These are phyloP conservation scores for Sminthurides bifidus DNA, from an alignment of 1,140 invertebrate species.

Conservation along the genomic window DNA sequence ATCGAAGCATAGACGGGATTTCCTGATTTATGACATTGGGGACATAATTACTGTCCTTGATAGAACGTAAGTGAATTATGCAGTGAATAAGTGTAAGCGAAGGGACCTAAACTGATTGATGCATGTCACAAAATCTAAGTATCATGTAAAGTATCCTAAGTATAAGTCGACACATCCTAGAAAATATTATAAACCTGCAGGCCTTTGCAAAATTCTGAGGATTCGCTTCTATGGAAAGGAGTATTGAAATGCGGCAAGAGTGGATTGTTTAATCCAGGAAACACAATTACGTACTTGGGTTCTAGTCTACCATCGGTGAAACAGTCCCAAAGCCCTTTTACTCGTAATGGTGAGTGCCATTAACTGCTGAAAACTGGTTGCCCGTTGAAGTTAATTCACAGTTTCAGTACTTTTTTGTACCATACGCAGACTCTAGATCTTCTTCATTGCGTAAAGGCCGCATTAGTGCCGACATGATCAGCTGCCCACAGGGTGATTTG, in stretches of 20 bases:
- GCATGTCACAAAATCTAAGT: background rate
- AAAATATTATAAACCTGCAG: constrained; percentile 2
- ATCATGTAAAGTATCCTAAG: background rate
- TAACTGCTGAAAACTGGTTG: background rate
- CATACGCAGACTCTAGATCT: constrained; percentile 18
- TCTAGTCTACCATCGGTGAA: constrained; percentile 60
- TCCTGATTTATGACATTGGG: constrained; percentile 68
- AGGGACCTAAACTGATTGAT: background rate
- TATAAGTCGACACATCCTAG: background rate
- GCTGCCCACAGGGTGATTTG: constrained; percentile 87
- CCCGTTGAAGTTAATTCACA: background rate
- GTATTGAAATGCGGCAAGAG: constrained; percentile 69
- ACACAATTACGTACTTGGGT: constrained; percentile 74
- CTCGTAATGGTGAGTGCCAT: constrained; percentile 41
- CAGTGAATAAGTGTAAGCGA: background rate
- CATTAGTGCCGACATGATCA: constrained; percentile 85
- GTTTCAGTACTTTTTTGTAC: constrained; percentile 5
- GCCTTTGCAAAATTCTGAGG: constrained; percentile 35
- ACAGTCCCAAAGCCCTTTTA: constrained; percentile 42
- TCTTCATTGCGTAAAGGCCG: constrained; percentile 38
- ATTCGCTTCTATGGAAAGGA: constrained; percentile 58
- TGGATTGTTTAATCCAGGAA: constrained; percentile 78
- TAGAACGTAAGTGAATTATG: constrained; percentile 54
- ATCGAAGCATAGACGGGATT: constrained; percentile 42
- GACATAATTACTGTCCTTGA: constrained; percentile 90